phyloP scores from a whole-genome alignment of 2,888 invertebrate genomes.

The Thelaira solivaga region DNA sequence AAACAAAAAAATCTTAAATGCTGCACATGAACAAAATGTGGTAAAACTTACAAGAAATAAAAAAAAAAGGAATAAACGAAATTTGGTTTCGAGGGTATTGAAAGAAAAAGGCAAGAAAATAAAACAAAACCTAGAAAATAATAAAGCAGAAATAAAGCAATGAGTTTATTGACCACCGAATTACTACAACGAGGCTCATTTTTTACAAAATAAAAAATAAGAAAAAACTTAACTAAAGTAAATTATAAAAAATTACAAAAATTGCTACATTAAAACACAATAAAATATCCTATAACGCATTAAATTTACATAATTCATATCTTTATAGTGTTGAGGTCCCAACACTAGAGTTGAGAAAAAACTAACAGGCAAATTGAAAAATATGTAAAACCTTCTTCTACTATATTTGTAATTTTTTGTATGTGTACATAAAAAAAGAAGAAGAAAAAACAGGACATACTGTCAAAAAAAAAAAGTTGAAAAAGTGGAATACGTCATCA shows the following conservation, averaged over 20 bases:
- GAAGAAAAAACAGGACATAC: constrained; percentile 40
- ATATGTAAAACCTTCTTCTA: constrained; percentile 10
- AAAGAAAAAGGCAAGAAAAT: neutral
- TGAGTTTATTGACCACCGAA: constrained; percentile 67
- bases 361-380: neutral
- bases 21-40: neutral
- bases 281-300: constrained; percentile 26
- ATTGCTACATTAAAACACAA: constrained; percentile 12
- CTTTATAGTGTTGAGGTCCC: neutral
- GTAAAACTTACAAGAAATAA: constrained; percentile 1
- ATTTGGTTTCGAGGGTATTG: constrained; percentile 37
- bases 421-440: constrained; percentile 32
- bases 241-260: constrained; percentile 1
- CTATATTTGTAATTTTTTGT: constrained; percentile 21
- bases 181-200: constrained; percentile 65
- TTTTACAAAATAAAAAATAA: constrained; percentile 43
- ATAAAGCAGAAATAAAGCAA: constrained; percentile 58
- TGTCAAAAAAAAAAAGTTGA: too few species aligned
- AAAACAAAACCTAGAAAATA: constrained; percentile 23
- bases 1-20: neutral
- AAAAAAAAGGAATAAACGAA: constrained; percentile 27
- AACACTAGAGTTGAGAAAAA: neutral
- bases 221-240: constrained; percentile 9
- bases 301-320: constrained; percentile 21
- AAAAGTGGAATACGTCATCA: constrained; percentile 33